Base-by-base conservation (phyloP, 2,888 invertebrate species). In the Apotomis turbidana region DNA sequence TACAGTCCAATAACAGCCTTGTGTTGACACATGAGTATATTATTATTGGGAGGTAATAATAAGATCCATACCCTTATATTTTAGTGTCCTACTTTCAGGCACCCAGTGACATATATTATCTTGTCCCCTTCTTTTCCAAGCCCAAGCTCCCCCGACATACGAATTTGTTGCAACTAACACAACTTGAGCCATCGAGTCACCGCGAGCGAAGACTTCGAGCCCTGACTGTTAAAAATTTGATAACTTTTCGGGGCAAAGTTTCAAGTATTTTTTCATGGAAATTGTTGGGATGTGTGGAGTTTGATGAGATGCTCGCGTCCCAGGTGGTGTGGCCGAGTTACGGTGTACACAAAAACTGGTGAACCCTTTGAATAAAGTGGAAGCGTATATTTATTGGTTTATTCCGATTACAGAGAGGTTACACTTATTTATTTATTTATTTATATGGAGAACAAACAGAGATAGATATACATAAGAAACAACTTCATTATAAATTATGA, bases 261-360 rank as follows among this genome's bases (percentile, higher is more conserved):
- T 55, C 38, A 60, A 66, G 66, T 60, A 66, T 66, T 71, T 71
- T 71, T 49, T 66, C 55, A 61, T 71, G 66, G 10, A 71, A 71
- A 66, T 71, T 71, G 54, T 54, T 66, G 12, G 64, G 12, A 60
- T 52, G 63, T 59, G 68, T 68, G 69, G n/a, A 60, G 62, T 69
- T 69, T 57, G 55, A 49, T 69, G 62, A 62, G 55, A 61, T 12
- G 44, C 13, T 54, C 27, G 41, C 55, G 46, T 60, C 55, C 57
- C 69, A 69, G 38, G 69, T 69, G 61, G 55, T 13, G 44, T 49
- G 4, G 44, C 13, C 8, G 38, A 44, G 27, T 36, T 61, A 55
- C 46, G 10, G 13, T 57, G 12, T 41, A 6, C n/a, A 36, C 12
- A 44, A 41, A 51, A 68, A 41, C n/a, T 36, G 38, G 36, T 49